Evolutionary conservation across 1,140 invertebrate genomes (phyloP).

Genomic region (Parapsyche elsis): DNA sequence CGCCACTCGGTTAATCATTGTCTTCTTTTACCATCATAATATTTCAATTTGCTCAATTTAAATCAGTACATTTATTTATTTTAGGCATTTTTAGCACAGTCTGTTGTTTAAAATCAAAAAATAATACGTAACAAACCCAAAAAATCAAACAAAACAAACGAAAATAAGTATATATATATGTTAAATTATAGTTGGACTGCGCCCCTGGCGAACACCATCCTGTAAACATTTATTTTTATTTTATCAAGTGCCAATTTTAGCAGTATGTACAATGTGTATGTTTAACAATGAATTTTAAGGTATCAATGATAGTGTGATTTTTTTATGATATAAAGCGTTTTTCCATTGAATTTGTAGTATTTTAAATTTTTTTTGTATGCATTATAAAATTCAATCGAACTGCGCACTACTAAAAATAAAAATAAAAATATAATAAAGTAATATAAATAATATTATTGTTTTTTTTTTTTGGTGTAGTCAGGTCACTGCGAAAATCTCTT

Average conservation of each 20-base stretch:
- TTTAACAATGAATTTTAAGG: constrained; percentile 25
- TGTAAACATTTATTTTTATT: constrained; percentile 54
- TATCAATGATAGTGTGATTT: constrained; percentile 24
- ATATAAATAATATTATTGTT: background rate
- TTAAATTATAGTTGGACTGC: constrained; percentile 42
- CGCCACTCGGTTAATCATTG: constrained; percentile 51
- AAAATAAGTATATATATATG: background rate
- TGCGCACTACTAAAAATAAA: constrained; percentile 1
- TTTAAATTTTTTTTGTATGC: background rate
- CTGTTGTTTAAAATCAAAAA: constrained; percentile 16
- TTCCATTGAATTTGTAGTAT: constrained; percentile 28
- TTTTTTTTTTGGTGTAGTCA: constrained; percentile 25
- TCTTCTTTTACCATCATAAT: constrained; percentile 54
- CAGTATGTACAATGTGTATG: constrained; percentile 50
- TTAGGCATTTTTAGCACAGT: constrained; percentile 38
- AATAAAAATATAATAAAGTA: constrained; percentile 32
- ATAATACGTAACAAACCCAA: constrained; percentile 5
- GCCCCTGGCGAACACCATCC: constrained; percentile 54
- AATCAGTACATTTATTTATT: constrained; percentile 29
- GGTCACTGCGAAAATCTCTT: constrained; percentile 39
- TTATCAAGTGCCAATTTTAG: constrained; percentile 49
- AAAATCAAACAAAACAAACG: constrained; percentile 3
- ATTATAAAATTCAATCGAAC: constrained; percentile 22
- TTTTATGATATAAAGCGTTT: constrained; percentile 1
- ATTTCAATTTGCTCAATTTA: constrained; percentile 48